These are phyloP conservation scores for Pempheris klunzingeri DNA, from an alignment of 2,797 vertebrate genomes.

Conservation along the genomic window DNA sequence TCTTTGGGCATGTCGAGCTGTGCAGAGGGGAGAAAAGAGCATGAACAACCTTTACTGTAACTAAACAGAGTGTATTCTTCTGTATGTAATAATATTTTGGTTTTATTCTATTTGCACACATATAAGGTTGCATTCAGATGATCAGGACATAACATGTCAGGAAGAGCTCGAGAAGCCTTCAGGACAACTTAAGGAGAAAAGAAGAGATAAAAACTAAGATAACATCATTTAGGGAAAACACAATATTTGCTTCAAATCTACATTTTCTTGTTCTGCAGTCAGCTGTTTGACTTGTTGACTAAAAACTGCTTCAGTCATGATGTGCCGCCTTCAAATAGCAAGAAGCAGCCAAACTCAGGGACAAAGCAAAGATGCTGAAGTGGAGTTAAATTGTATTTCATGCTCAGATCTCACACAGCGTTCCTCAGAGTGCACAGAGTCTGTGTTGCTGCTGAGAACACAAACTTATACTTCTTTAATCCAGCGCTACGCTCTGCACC, in stretches of 20 bases:
- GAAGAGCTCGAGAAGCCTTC: no score
- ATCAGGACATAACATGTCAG: no score
- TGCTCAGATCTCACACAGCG: not conserved
- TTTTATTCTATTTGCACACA: no score
- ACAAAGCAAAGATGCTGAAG: not conserved
- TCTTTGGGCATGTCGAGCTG: slow-evolving; percentile 93
- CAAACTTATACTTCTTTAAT: slow-evolving; percentile 2
- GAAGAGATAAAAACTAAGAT: no score
- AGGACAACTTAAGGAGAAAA: no score
- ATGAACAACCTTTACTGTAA: not conserved
- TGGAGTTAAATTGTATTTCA: slow-evolving; percentile 1
- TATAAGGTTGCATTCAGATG: no score
- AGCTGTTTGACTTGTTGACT: not conserved
- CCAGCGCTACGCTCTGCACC: not conserved
- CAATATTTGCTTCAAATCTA: not conserved
- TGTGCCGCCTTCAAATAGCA: not conserved
- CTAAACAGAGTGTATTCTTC: not conserved
- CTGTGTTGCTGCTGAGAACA: not conserved
- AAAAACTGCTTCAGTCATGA: not conserved
- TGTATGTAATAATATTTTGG: not conserved
- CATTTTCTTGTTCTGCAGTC: not conserved
- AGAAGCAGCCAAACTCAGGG: not conserved
- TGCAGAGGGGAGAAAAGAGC: not conserved
- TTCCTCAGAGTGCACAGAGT: not conserved
- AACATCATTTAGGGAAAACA: no score